Base-by-base conservation (phyloP, 2,797 vertebrate genomes). In the Pipistrellus nathusii region DNA sequence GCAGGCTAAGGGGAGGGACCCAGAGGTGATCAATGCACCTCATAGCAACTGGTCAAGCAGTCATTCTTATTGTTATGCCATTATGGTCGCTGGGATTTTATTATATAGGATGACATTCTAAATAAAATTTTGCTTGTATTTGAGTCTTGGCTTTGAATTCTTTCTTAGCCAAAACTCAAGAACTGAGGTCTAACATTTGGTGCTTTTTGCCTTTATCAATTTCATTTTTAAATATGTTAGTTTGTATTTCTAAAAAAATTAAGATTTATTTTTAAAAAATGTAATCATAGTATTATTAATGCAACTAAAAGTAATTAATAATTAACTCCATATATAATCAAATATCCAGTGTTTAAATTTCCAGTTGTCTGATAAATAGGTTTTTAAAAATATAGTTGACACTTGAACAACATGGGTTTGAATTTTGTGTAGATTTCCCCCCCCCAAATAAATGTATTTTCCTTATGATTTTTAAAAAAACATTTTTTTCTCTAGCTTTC, bases 171-270 rank as follows among this genome's bases (percentile, higher is more conserved):
- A 51, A 53, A 76, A 32, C 30, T 51, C 9, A 21, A 76, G 30
- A 30, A 53, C 30, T 20, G 51, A 76, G 30, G 30, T 32, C 46
- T 76, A 51, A 23, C 73, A 53, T 76, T 20, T 51, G 46, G 18
- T 69, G 18, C 30, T 51, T 46, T 76, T 76, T 13, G 46, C 73
- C 18, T 53, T 23, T 32, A 76, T 51, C 30, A 51, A 88, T 73
- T 81, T 92, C 25, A 81, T 69, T 66, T 90, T 23, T 73, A 86
- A 68, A 88, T 86, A 75, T 62, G 92, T 93, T 81, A 32, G 18
- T 76, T 87, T 64, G 11, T 76, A 38, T 93, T 76, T 94, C 38
- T 48, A 62, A 72, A 91, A 83, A 80, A n/a, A 38, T 18, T 14
- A 88, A 86, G 38, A 83, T 30, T 46, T 53, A 7, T 80, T 91